Conservation (phyloP, 23 tunicate genomes). For the Aplidium turbinatum region DNA sequence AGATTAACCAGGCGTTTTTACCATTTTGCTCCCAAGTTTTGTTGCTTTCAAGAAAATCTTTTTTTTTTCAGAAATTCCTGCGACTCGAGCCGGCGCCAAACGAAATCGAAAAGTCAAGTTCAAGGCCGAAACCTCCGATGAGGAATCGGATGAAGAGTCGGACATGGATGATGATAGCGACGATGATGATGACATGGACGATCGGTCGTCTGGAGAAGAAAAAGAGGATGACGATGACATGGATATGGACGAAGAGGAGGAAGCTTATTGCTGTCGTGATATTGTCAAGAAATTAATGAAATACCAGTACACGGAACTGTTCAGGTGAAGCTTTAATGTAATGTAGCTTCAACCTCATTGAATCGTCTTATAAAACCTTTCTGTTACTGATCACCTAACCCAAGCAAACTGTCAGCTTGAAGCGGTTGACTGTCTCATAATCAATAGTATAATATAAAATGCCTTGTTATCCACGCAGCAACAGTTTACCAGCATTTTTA, state of each 20-base stretch:
- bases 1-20: no score
- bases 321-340: no score
- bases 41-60: no score
- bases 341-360: no score
- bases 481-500: no score
- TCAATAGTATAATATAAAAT: neutral
- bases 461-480: no score
- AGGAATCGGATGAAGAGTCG: slow-evolving; percentile 39
- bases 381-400: no score
- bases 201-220: neutral
- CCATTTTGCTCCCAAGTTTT: no score
- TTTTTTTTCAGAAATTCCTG: neutral
- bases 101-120: slow-evolving; percentile 2
- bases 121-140: slow-evolving; percentile 26
- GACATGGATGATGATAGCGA: slow-evolving; percentile 23
- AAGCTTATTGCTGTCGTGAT: slow-evolving; percentile 23
- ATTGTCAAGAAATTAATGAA: slow-evolving; percentile 52
- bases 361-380: no score
- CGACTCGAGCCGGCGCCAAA: slow-evolving; percentile 8
- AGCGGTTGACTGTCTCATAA: no score
- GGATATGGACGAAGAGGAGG: slow-evolving; percentile 53
- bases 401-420: no score
- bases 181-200: slow-evolving; percentile 26
- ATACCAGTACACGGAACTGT: slow-evolving; percentile 60
- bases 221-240: slow-evolving; percentile 14